These are phyloP conservation scores for Drosophila nr. perissopoda DNA, from an alignment of 2,888 invertebrate species.

Conservation along the genomic window DNA sequence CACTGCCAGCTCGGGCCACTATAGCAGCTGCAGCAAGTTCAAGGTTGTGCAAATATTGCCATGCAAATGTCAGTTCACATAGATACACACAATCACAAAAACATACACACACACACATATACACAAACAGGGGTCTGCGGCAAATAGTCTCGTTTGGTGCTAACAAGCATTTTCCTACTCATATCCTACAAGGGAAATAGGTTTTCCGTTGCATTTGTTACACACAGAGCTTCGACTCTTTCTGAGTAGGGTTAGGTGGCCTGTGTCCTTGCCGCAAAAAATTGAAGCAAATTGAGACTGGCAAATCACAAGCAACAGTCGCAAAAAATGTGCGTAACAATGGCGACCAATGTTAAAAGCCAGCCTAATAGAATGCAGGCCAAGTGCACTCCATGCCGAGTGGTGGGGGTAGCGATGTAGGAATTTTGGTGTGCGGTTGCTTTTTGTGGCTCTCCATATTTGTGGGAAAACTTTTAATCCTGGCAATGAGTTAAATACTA, in stretches of 20 bases:
- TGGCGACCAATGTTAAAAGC: slow-evolving; percentile 41
- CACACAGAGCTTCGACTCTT: background rate
- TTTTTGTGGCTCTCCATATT: slow-evolving; percentile 19
- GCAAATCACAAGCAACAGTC: slow-evolving; percentile 38
- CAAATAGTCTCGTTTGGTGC: slow-evolving; percentile 50
- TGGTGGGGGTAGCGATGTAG: background rate
- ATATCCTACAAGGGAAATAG: slow-evolving; percentile 73
- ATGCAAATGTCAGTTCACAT: slow-evolving; percentile 40
- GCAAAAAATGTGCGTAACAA: slow-evolving; percentile 59
- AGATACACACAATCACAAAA: slow-evolving; percentile 19
- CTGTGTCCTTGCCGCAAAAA: slow-evolving; percentile 5
- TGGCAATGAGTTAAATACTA: slow-evolving; percentile 24
- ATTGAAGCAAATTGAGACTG: slow-evolving; percentile 3
- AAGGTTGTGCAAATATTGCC: slow-evolving; percentile 58
- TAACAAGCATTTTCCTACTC: slow-evolving; percentile 76
- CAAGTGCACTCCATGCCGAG: slow-evolving; percentile 23
- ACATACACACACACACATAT: background rate
- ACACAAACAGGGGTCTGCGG: slow-evolving; percentile 25
- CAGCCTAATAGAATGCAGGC: slow-evolving; percentile 41
- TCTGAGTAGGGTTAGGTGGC: background rate
- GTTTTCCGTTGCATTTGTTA: slow-evolving; percentile 75
- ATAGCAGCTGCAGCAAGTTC: slow-evolving; percentile 59
- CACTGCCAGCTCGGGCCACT: background rate
- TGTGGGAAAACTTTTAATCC: slow-evolving; percentile 51
- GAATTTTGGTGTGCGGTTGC: slow-evolving; percentile 15